Evolutionary conservation across 2,888 invertebrate genomes (phyloP), one percentile per base, ranked within the genome.

Genomic region (Synanthedon andrenaeformis): DNA sequence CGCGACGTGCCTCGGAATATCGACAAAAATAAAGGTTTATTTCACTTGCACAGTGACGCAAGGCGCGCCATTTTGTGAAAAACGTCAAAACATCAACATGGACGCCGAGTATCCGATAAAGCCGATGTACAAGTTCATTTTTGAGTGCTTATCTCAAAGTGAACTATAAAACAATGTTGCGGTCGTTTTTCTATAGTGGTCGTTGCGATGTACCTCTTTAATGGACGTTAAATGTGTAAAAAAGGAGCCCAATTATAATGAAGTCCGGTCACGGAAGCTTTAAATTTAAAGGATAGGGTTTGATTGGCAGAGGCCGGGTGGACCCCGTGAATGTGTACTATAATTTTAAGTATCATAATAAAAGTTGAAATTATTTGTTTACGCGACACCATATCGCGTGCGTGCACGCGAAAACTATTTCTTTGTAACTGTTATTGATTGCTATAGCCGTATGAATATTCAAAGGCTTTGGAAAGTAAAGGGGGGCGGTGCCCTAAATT

Each of bases 391-490:
- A 71, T 76, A 82, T 87, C 77, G 86, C 86, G 86, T 86, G 86
- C 80, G 76, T 74, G 78, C 86, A 86, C 85, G 86, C 84, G 79
- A 85, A 86, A 85, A 82, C 81, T 81, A 84, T 81, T 82, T 82
- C 81, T 82, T 79, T 81, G 82, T 81, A 72, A 74, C 73, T 72
- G 77, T 82, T 87, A 87, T 87, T 85, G 86, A 87, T 86, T 85
- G 81, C 83, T 79, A 80, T 79, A 80, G 78, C 75, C 78, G 76
- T 85, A 87, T 87, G 85, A 87, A 87, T 87, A 86, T 87, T 87
- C 87, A 87, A 73, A 78, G 69, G 67, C 76, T 85, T 83, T 74
- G 79, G 74, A 80, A 84, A 82, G 80, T 79, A 77, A 72, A 79
- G 77, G 81, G 23, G 79, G 79, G 79, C 69, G 79, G 79, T 78